Base-by-base conservation (phyloP, 1,140 invertebrate genomes). In the Pogonognathellus flavescens region DNA sequence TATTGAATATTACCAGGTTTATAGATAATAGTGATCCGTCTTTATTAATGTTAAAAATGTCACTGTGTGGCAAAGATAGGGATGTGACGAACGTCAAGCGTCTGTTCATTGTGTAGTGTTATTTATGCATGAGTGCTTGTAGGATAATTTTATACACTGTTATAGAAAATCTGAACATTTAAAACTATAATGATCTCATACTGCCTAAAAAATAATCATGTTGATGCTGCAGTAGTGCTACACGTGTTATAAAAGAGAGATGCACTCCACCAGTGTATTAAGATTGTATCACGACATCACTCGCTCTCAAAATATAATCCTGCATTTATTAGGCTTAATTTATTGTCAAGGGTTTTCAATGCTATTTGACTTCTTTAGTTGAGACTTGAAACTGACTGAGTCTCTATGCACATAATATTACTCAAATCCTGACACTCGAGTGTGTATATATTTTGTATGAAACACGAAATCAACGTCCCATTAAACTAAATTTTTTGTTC, bases 241-340 rank as follows among this genome's bases (percentile, higher is more conserved):
- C 6, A 41, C 31, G n/a, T n/a, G n/a, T n/a, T n/a, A n/a, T n/a
- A n/a, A n/a, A n/a, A n/a, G n/a, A n/a, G n/a, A n/a, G n/a, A 41
- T 41, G 1, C 31, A 41, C 31, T 41, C 31, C 31, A 41, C 31
- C 6, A 41, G 31, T 41, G 31, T 41, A 41, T 41, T 41, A 41
- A 25, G 60, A 9, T 18, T 59, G 60, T 25, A 66, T 13, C n/a
- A n/a, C n/a, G n/a, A n/a, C n/a, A n/a, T n/a, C 11, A 11, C 25
- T 66, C 20, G 20, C 62, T 66, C 62, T 66, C 62, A 8, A 66
- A 66, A 66, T 66, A 66, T 66, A 66, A 66, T 66, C 62, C 62
- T 25, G 14, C 62, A 25, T 66, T 66, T 66, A 25, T 22, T 66
- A 66, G 22, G 25, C 10, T 66, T 22, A 66, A 66, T 25, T 66